Evolutionary conservation across 1,140 invertebrate genomes (phyloP).

Genomic region (Luehdorfia chinensis): DNA sequence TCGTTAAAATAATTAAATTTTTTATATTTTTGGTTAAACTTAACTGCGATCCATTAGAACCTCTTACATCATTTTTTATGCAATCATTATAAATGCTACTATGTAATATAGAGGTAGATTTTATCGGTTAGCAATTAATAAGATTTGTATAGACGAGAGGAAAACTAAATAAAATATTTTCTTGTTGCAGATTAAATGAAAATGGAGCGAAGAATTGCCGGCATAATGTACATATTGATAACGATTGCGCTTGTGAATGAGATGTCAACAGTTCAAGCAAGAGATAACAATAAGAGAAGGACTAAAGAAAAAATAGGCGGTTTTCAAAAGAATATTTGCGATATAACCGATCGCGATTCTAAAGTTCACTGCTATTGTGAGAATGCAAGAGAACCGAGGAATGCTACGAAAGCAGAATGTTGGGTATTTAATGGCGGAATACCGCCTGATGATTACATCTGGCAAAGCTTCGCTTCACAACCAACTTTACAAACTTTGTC

Average conservation of each 20-base stretch:
- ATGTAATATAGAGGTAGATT: too few species aligned
- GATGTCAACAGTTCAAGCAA: slow-evolving; percentile 61
- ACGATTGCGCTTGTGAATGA: slow-evolving; percentile 61
- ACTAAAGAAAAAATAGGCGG: slow-evolving; percentile 63
- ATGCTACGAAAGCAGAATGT: slow-evolving; percentile 77
- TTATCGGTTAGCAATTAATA: too few species aligned
- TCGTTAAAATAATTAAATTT: too few species aligned
- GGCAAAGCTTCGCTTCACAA: slow-evolving; percentile 84
- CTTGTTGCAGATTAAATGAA: slow-evolving; percentile 66
- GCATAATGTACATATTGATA: slow-evolving; percentile 57
- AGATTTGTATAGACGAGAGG: too few species aligned
- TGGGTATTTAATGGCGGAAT: slow-evolving; percentile 82
- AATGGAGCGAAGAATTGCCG: slow-evolving; percentile 55
- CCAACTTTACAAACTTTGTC: slow-evolving; percentile 82
- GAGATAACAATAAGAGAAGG: slow-evolving; percentile 57
- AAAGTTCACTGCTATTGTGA: slow-evolving; percentile 75
- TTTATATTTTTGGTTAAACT: too few species aligned
- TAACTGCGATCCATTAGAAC: too few species aligned
- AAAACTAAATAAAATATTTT: too few species aligned
- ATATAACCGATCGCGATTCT: slow-evolving; percentile 66
- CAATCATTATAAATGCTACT: too few species aligned
- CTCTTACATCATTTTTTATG: too few species aligned
- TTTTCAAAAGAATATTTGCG: slow-evolving; percentile 71
- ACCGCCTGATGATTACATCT: slow-evolving; percentile 80
- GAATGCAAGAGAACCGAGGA: slow-evolving; percentile 59